Percentiles rank a stretch among this genome's conserved stretches.
These are phyloP conservation scores for Cheumatopsyche charites DNA, from an alignment of 1,140 invertebrate species.

Conservation along the genomic window DNA sequence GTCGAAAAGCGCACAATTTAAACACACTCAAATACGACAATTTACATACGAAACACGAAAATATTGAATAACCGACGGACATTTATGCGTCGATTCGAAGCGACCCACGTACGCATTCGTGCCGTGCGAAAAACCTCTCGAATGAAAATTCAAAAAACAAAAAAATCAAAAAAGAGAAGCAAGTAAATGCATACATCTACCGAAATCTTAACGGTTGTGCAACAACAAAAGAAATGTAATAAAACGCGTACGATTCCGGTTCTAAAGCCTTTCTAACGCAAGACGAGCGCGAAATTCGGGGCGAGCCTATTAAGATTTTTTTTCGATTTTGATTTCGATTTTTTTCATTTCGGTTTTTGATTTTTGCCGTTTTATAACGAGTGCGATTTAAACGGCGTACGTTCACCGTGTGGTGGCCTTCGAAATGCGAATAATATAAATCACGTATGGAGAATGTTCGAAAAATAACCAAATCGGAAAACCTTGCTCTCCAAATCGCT, in stretches of 20 bases:
- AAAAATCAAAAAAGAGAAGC: no score
- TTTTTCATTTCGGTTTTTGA: no score
- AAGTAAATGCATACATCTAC: no score
- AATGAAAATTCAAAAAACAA: no score
- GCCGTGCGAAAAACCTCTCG: no score
- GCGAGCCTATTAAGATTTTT: slow-evolving; percentile 13
- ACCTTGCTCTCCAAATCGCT: slow-evolving; percentile 5
- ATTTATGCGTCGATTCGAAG: no score
- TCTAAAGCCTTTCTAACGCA: background rate
- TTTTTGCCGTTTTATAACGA: no score
- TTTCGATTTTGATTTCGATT: background rate
- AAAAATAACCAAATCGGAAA: slow-evolving; percentile 16
- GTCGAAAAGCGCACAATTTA: no score
- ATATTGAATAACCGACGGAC: no score
- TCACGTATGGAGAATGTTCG: slow-evolving; percentile 3
- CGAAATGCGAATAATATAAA: slow-evolving; percentile 14
- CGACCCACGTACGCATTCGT: no score
- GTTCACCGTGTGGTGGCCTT: slow-evolving; percentile 13
- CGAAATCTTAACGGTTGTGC: slow-evolving; percentile 1
- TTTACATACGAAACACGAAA: no score
- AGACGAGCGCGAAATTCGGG: slow-evolving; percentile 8
- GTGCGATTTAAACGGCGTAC: slow-evolving; percentile 6
- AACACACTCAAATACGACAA: no score
- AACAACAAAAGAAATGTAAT: background rate
- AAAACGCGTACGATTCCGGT: background rate